phyloP scores from a whole-genome alignment of 2,113 vertebrate genomes.

The Carassius auratus region DNA sequence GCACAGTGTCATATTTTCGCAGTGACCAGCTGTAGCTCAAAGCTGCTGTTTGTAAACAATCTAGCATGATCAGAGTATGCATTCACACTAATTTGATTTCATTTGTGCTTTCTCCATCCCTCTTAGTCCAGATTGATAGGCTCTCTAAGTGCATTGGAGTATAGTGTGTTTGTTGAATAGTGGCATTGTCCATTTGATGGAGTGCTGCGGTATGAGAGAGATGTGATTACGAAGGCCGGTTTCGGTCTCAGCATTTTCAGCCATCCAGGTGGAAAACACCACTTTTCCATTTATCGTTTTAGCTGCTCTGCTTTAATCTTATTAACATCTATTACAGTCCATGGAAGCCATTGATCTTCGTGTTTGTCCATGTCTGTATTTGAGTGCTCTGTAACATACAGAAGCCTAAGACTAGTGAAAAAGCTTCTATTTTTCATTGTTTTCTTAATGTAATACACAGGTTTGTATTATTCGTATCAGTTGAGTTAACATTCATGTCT shows the following conservation, averaged over 20 bases:
- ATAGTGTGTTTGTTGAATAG: neutral
- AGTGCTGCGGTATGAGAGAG: neutral
- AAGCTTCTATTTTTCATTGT: neutral
- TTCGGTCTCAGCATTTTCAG: neutral
- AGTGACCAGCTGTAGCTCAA: neutral
- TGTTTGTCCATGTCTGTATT: conserved; percentile 23
- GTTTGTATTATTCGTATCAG: neutral
- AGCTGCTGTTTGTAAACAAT: conserved; percentile 14
- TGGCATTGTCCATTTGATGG: conserved; percentile 20
- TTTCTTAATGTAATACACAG: neutral
- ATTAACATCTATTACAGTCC: conserved; percentile 41
- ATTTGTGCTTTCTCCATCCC: conserved; percentile 30
- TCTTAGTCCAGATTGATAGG: conserved; percentile 32
- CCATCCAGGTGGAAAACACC: neutral
- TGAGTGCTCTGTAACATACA: neutral
- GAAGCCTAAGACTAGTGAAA: neutral
- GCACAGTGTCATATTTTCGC: neutral
- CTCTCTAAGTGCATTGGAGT: conserved; percentile 25
- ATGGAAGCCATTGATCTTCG: conserved; percentile 35
- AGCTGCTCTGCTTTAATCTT: conserved; percentile 27
- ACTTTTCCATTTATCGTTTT: conserved; percentile 6
- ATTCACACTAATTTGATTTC: conserved; percentile 47
- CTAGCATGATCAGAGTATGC: conserved; percentile 14
- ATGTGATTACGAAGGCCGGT: conserved; percentile 35
- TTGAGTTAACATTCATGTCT: neutral